Conservation (phyloP, 2,888 invertebrate genomes). For the Cheilosia soror region DNA sequence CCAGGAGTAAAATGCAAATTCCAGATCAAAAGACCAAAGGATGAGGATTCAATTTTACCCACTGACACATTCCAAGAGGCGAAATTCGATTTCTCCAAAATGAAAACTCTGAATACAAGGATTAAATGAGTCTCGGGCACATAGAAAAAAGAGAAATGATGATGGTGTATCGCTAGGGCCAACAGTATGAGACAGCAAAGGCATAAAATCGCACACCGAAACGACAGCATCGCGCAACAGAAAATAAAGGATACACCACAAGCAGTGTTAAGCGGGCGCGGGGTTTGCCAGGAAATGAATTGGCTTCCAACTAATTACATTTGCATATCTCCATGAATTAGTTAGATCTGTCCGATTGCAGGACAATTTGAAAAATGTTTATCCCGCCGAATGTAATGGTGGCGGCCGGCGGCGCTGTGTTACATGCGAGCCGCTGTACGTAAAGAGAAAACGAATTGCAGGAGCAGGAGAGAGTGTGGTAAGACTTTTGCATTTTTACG, state of each 20-base stretch:
- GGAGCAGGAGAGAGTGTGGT: slow-evolving; percentile 17
- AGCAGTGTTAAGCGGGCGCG: slow-evolving; percentile 3
- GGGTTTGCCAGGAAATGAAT: slow-evolving; percentile 65
- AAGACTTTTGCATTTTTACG: slow-evolving; percentile 48
- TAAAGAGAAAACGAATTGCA: neutral
- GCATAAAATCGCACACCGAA: slow-evolving; percentile 32
- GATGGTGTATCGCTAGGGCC: neutral
- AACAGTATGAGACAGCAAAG: slow-evolving; percentile 34
- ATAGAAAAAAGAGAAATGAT: neutral
- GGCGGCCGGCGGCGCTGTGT: neutral
- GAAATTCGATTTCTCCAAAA: slow-evolving; percentile 61
- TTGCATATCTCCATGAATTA: slow-evolving; percentile 81
- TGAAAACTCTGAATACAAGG: slow-evolving; percentile 31
- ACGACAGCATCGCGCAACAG: slow-evolving; percentile 13
- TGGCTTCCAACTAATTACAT: slow-evolving; percentile 82
- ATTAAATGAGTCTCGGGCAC: slow-evolving; percentile 34
- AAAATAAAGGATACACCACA: slow-evolving; percentile 48
- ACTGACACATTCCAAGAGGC: slow-evolving; percentile 49
- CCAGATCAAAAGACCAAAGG: slow-evolving; percentile 60
- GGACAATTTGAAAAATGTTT: slow-evolving; percentile 81
- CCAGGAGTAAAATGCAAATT: slow-evolving; percentile 9
- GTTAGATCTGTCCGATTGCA: slow-evolving; percentile 76
- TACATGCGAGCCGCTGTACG: slow-evolving; percentile 4
- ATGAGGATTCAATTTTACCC: slow-evolving; percentile 66
- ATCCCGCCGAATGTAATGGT: slow-evolving; percentile 69